Evolutionary conservation across 2,888 invertebrate species (phyloP).

Genomic region (Danaus chrysippus): DNA sequence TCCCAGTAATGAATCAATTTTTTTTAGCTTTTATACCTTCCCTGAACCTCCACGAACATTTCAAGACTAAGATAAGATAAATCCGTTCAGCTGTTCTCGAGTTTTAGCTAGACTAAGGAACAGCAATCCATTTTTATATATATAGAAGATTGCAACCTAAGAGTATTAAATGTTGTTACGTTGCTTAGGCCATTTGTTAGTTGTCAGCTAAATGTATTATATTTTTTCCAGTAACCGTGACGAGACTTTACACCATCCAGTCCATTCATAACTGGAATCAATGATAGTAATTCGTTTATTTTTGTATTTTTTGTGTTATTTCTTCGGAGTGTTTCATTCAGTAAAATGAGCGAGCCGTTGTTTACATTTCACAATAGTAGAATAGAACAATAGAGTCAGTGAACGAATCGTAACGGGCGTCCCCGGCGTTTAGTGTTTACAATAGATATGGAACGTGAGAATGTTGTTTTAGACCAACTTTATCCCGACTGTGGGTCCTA

Average conservation of each 20-base stretch:
- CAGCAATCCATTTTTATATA: too few species aligned
- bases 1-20: too few species aligned
- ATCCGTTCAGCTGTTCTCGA: too few species aligned
- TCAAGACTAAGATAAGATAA: too few species aligned
- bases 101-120: too few species aligned
- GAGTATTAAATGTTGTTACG: neutral
- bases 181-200: slow-evolving; percentile 31
- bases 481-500: slow-evolving; percentile 56
- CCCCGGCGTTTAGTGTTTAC: slow-evolving; percentile 62
- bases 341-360: slow-evolving; percentile 45
- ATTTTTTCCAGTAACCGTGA: slow-evolving; percentile 58
- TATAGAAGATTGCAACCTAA: too few species aligned
- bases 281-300: slow-evolving; percentile 22
- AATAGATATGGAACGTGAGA: slow-evolving; percentile 72
- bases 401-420: slow-evolving; percentile 68
- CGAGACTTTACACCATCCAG: slow-evolving; percentile 49
- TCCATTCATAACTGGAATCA: slow-evolving; percentile 50
- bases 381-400: slow-evolving; percentile 66
- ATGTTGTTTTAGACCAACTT: slow-evolving; percentile 62
- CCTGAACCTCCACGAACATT: too few species aligned
- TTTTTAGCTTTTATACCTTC: too few species aligned
- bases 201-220: slow-evolving; percentile 42
- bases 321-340: slow-evolving; percentile 46
- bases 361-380: slow-evolving; percentile 68
- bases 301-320: slow-evolving; percentile 21